A percentile compares a stretch with the other conserved stretches of the same genome.
Evolutionary conservation across 2,888 invertebrate species (phyloP).

Genomic region (Phyllotreta striolata): DNA sequence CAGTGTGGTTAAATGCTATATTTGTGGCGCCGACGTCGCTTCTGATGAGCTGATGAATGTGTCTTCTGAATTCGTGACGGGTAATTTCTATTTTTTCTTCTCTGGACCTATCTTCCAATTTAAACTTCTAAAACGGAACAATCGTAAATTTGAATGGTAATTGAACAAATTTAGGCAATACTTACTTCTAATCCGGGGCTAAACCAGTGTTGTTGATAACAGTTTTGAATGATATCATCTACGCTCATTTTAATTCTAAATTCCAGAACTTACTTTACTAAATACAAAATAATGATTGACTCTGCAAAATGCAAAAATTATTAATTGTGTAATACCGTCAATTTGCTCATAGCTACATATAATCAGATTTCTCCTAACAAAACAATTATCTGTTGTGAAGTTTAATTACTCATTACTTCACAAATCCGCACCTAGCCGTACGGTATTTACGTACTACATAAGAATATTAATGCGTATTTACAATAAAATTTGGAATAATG

Average conservation of each 20-base stretch:
- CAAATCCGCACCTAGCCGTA: too few relatives aligned
- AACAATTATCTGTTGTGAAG: too few relatives aligned
- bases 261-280: not conserved
- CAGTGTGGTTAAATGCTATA: slow-evolving; percentile 16
- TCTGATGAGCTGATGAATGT: slow-evolving; percentile 57
- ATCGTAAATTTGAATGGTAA: slow-evolving; percentile 3
- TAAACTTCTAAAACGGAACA: slow-evolving; percentile 53
- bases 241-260: slow-evolving; percentile 51
- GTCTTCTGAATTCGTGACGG: slow-evolving; percentile 57
- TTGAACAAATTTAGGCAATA: not conserved
- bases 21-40: slow-evolving; percentile 62
- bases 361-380: too few relatives aligned
- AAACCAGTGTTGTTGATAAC: slow-evolving; percentile 60
- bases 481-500: too few relatives aligned
- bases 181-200: slow-evolving; percentile 59
- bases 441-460: too few relatives aligned
- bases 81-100: slow-evolving; percentile 61
- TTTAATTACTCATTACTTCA: too few relatives aligned
- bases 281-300: too few relatives aligned
- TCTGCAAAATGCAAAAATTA: too few relatives aligned
- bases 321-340: too few relatives aligned
- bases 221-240: slow-evolving; percentile 53
- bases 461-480: too few relatives aligned
- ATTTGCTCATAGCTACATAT: too few relatives aligned
- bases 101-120: slow-evolving; percentile 59